A percentile compares a stretch with the other conserved stretches of the same genome.
Conservation (phyloP, 2,113 vertebrate species). For the Hoplias malabaricus region DNA sequence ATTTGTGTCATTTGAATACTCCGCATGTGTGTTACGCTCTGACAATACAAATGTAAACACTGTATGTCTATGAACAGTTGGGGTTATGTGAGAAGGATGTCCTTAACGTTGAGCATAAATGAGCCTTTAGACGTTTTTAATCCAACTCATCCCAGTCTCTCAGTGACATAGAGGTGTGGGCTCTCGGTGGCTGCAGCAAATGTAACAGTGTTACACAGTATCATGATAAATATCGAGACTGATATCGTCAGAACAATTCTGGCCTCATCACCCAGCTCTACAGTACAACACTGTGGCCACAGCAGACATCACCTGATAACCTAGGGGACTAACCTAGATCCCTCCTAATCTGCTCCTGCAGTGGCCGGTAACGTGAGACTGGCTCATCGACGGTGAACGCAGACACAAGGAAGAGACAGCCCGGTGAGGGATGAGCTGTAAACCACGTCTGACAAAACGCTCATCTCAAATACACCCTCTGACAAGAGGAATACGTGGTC, state of each 20-base stretch:
- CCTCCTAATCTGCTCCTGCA: constrained; percentile 56
- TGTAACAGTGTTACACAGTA: neutral
- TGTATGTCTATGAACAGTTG: no score
- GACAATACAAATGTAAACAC: no score
- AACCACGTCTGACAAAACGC: constrained; percentile 67
- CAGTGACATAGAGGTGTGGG: no score
- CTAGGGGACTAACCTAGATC: constrained; percentile 15
- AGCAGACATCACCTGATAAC: neutral
- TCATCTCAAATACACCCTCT: constrained; percentile 65
- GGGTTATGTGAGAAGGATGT: no score
- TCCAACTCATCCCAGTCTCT: no score
- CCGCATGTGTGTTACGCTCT: no score
- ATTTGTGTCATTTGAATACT: no score
- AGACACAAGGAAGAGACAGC: constrained; percentile 53
- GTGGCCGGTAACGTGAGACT: constrained; percentile 49
- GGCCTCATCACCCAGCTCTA: no score
- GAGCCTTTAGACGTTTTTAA: no score
- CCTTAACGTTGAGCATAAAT: no score
- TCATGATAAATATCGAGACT: neutral
- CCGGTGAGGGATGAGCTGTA: constrained; percentile 65
- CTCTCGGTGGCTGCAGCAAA: no score
- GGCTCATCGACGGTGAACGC: constrained; percentile 57
- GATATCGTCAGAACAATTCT: neutral
- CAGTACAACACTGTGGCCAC: no score
- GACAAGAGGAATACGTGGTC: constrained; percentile 73